These are phyloP conservation scores for Lanius ludovicianus DNA, from an alignment of 2,113 vertebrate species.

Conservation along the genomic window DNA sequence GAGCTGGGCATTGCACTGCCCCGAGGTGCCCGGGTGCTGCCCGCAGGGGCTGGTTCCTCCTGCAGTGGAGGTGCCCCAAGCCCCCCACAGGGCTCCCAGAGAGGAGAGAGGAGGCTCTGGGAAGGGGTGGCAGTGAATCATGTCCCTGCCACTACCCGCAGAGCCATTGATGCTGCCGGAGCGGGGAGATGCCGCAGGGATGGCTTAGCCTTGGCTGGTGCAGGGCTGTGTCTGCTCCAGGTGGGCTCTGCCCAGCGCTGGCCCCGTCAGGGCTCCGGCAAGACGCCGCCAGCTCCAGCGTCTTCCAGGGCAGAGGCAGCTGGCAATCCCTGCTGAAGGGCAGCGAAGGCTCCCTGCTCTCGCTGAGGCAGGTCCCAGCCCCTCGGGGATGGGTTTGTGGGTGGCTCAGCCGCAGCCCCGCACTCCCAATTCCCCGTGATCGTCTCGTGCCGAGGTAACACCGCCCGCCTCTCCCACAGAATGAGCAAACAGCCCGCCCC, in stretches of 20 bases:
- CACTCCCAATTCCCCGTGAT: neutral
- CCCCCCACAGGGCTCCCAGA: neutral
- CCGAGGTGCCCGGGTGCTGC: rapidly evolving
- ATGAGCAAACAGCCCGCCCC: rapidly evolving
- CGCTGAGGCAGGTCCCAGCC: neutral
- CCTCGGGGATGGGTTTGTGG: neutral
- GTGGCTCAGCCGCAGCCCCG: neutral
- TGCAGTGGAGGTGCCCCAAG: neutral
- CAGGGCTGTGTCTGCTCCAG: neutral
- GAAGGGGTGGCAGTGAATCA: neutral
- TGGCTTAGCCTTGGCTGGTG: neutral
- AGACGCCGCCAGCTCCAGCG: neutral
- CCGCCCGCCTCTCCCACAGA: neutral
- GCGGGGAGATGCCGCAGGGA: neutral
- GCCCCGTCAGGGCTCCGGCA: rapidly evolving
- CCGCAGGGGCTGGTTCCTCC: neutral
- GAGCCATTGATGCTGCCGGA: neutral
- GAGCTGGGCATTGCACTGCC: rapidly evolving
- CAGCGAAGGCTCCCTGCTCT: neutral
- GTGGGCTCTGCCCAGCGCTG: neutral
- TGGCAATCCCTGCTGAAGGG: neutral
- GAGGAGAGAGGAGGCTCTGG: neutral
- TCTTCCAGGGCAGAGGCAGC: neutral
- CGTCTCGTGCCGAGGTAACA: neutral
- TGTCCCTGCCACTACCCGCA: neutral